Conservation (phyloP, 2,888 invertebrate species). For the Callyntrura sp. region DNA sequence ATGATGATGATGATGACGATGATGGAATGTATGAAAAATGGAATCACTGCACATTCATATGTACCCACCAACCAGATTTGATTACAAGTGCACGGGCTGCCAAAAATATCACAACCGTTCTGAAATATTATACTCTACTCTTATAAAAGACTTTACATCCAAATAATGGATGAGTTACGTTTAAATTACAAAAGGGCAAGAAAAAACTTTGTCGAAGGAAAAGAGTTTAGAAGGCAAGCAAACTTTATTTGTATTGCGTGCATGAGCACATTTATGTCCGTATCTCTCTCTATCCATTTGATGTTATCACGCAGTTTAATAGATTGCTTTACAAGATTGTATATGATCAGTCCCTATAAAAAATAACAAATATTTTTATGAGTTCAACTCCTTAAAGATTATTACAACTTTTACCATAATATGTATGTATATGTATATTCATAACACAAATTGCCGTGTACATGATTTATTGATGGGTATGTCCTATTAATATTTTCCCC, state of each 20-base stretch:
- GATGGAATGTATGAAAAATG: slow-evolving; percentile 44
- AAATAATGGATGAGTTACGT: too few species aligned
- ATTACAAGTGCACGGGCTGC: slow-evolving; percentile 4
- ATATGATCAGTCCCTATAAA: slow-evolving; percentile 15
- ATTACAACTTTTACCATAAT: slow-evolving; percentile 10
- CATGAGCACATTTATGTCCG: too few species aligned
- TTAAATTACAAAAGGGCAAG: too few species aligned
- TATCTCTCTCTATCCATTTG: too few species aligned
- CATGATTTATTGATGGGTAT: not conserved
- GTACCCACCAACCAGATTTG: too few species aligned
- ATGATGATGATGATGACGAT: too few species aligned
- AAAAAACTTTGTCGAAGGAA: too few species aligned
- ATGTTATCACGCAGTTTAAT: too few species aligned
- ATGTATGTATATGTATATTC: not conserved
- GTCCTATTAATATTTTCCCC: not conserved
- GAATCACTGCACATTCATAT: slow-evolving; percentile 47
- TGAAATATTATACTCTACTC: not conserved
- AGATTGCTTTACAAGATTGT: too few species aligned
- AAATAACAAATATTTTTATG: slow-evolving; percentile 20
- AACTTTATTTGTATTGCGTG: slow-evolving; percentile 1
- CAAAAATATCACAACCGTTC: slow-evolving; percentile 28
- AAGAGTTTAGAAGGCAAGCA: not conserved
- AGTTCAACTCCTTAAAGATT: slow-evolving; percentile 17
- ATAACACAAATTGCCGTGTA: too few species aligned
- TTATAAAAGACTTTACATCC: too few species aligned